Conservation (phyloP, 2,113 vertebrate species). For the Cyprinodon tularosa region DNA sequence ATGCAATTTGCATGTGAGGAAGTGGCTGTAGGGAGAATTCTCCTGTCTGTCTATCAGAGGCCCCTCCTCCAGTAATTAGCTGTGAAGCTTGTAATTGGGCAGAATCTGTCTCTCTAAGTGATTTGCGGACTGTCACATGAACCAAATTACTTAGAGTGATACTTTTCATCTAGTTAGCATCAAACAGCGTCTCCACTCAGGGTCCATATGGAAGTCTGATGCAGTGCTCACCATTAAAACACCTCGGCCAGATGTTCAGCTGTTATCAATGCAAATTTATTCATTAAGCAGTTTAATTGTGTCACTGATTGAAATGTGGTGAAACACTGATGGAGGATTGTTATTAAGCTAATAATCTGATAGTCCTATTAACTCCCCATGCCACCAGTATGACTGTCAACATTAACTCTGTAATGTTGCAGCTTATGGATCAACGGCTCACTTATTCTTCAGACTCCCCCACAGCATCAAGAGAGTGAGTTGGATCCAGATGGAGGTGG, state of each 20-base stretch:
- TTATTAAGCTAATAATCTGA: conserved; percentile 81
- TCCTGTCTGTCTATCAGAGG: conserved; percentile 17
- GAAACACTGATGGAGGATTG: conserved; percentile 73
- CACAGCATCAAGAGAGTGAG: neutral
- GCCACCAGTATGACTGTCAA: conserved; percentile 77
- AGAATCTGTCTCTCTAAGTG: conserved; percentile 79
- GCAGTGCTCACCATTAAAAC: conserved; percentile 74
- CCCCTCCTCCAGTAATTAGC: conserved; percentile 76
- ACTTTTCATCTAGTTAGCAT: conserved; percentile 82
- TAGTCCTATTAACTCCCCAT: conserved; percentile 77
- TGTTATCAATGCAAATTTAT: conserved; percentile 85
- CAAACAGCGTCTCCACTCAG: conserved; percentile 76
- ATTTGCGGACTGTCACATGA: conserved; percentile 79
- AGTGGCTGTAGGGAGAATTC: conserved; percentile 13
- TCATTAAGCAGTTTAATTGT: conserved; percentile 85
- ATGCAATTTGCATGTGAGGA: conserved; percentile 3
- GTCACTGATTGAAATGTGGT: conserved; percentile 80
- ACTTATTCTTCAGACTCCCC: conserved; percentile 18
- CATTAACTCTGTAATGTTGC: conserved; percentile 75
- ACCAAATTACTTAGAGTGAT: conserved; percentile 80
- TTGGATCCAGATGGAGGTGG: too few species aligned
- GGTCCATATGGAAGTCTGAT: conserved; percentile 81
- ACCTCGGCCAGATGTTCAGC: conserved; percentile 79
- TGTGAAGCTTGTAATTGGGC: conserved; percentile 68
- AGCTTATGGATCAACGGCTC: conserved; percentile 31